Evolutionary conservation across 2,113 vertebrate genomes (phyloP).

Genomic region (Eonycteris spelaea): DNA sequence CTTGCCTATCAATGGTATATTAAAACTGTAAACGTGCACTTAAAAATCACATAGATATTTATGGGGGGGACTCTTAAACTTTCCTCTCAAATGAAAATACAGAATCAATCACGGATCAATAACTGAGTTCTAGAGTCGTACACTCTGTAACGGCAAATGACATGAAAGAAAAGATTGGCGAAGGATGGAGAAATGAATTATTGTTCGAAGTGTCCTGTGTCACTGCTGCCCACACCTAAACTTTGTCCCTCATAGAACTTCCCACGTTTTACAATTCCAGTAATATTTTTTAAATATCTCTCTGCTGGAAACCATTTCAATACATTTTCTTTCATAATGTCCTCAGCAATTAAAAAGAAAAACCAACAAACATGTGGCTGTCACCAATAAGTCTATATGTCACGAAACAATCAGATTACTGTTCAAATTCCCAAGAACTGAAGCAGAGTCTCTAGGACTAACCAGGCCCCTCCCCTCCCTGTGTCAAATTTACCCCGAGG

Average conservation of each 20-base stretch:
- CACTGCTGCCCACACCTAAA: neutral
- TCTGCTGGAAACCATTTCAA: neutral
- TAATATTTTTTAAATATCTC: neutral
- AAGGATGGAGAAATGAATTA: neutral
- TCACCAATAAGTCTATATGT: neutral
- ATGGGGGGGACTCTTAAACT: neutral
- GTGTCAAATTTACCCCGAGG: neutral
- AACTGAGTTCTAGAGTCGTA: rapidly evolving
- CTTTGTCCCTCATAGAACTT: no score
- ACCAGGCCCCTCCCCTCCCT: neutral
- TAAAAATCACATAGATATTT: neutral
- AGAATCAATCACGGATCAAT: neutral
- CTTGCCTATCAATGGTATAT: neutral
- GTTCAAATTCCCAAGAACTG: neutral
- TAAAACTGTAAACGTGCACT: neutral
- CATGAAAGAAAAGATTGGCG: rapidly evolving
- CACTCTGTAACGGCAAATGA: neutral
- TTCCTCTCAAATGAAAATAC: neutral
- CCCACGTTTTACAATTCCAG: neutral
- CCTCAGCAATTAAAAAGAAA: neutral
- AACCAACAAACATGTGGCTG: neutral
- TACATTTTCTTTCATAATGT: neutral
- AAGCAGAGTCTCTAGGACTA: neutral
- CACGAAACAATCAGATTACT: neutral
- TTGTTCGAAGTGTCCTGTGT: rapidly evolving